Base-by-base conservation (phyloP, 2,888 invertebrate genomes). In the Philereme transversata region DNA sequence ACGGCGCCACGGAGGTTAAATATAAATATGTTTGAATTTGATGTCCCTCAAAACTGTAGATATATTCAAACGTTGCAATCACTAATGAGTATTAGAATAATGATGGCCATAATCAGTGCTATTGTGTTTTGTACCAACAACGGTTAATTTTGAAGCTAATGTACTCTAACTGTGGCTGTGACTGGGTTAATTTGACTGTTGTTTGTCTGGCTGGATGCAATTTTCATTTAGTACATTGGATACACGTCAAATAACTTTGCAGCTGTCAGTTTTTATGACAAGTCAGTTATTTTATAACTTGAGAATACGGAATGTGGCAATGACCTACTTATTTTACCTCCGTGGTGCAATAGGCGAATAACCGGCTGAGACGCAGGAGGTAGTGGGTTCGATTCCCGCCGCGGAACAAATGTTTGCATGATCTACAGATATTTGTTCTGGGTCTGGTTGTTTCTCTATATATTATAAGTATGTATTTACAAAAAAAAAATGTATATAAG, bases 91-190 rank as follows among this genome's bases (percentile, higher is more conserved):
- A 51, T 40, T 54, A 54, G 54, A 55, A 60, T 51, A 60, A 47
- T 60, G 41, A 40, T 8, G 41, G 0, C 38, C 46, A 60, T 57
- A 63, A 67, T 68, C 53, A 65, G 38, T 55, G 57, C 60, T 60
- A 70, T 66, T 71, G 63, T 70, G 64, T 71, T 71, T 72, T 67
- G 41, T 40, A 75, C 71, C 74, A 79, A 78, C 81, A 81, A 74
- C 76, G 76, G 80, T 77, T 79, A 77, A 82, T 81, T 83, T 79
- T 65, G 67, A 69, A 64, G 38, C 5, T 74, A 77, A 82, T 78
- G 73, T 82, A 82, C 82, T 81, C 81, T 77, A 79, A 36, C 51
- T 48, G 35, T 5, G 22, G 43, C 11, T 11, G 41, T 56, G 41
- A 35, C 41, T 22, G 55, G 10, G 55, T 49, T 56, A 56, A 56